Base-by-base conservation (phyloP, 2,797 vertebrate species). In the Dendrocincla fuliginosa region DNA sequence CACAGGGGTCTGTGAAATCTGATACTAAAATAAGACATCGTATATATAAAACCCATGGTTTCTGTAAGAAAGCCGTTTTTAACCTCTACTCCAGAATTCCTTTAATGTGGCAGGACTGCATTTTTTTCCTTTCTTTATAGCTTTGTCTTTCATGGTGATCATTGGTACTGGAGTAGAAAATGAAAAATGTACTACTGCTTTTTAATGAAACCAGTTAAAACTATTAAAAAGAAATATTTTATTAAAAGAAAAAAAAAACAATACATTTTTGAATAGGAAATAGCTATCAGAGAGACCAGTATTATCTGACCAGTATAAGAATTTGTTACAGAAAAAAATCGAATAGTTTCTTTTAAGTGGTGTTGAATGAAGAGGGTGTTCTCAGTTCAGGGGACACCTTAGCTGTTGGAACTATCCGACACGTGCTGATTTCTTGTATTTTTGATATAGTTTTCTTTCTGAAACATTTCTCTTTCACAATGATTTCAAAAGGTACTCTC, bases 21-120 rank as follows among this genome's bases (percentile, higher is more conserved):
- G 85, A 96, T 91, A 37, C 91, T 94, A 93, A 96, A 96, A 95
- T 95, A 95, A 96, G 87, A 91, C 87, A 79, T 92, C 28, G 1
- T 86, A 39, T 95, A 39, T 94, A 94, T 91, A 80, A 91, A 95
- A 95, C 6, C 33, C 44, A 74, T 42, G 35, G 56, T 90, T 95
- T 91, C 77, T 93, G 84, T 84, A 91, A 83, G 85, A 90, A 90
- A 88, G 46, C 56, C 25, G 13, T 79, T 93, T 94, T 95, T 94
- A 90, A 84, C 89, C 37, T 93, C 70, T 82, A 27, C 30, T 91
- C 14, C 50, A 76, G 49, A 81, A 56, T 91, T 88, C 19, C 59
- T 92, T 95, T 95, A 77, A 85, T 94, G 87, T 96, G 85, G 77
- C 75, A 91, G 50, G 37, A 93, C 85, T 86, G 81, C 0, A 13